phyloP scores from a whole-genome alignment of 2,113 vertebrate species.

The Callopanchax toddi region DNA sequence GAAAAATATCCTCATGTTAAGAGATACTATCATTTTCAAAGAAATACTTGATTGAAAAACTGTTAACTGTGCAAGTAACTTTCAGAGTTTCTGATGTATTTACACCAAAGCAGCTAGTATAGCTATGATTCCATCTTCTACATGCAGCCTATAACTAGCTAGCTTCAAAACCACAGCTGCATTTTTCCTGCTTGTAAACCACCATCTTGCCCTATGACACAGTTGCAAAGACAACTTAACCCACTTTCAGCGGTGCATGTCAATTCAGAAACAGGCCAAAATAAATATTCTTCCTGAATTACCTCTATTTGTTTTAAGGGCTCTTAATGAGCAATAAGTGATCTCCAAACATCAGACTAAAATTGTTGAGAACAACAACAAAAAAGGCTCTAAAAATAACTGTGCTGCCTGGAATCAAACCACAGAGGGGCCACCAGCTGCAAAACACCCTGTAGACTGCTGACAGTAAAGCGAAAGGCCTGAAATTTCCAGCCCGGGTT shows the following conservation, averaged over 20 bases:
- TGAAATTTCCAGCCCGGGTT: conserved; percentile 66
- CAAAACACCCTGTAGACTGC: conserved; percentile 58
- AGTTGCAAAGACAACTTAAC: conserved; percentile 39
- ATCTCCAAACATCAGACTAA: conserved; percentile 19
- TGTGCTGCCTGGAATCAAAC: conserved; percentile 35
- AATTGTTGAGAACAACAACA: conserved; percentile 51
- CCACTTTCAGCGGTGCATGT: conserved; percentile 49
- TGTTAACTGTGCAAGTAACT: neutral
- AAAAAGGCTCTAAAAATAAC: conserved; percentile 58
- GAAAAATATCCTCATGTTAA: neutral
- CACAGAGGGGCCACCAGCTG: conserved; percentile 48
- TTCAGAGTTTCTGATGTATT: conserved; percentile 10
- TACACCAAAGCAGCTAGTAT: conserved; percentile 3
- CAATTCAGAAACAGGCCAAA: conserved; percentile 5
- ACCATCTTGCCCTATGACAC: conserved; percentile 28
- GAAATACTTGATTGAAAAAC: neutral
- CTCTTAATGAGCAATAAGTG: conserved; percentile 8
- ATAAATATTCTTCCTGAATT: conserved; percentile 27
- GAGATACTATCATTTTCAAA: too few relatives aligned
- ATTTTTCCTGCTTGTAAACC: conserved; percentile 10
- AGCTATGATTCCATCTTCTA: conserved; percentile 16
- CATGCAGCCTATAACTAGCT: neutral
- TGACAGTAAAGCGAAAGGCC: conserved; percentile 65
- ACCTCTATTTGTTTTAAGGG: conserved; percentile 50
- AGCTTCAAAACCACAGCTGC: conserved; percentile 7